Percentiles rank a stretch among this genome's conserved stretches.
phyloP scores from a whole-genome alignment of 1,140 invertebrate species.

The Sinella curviseta region DNA sequence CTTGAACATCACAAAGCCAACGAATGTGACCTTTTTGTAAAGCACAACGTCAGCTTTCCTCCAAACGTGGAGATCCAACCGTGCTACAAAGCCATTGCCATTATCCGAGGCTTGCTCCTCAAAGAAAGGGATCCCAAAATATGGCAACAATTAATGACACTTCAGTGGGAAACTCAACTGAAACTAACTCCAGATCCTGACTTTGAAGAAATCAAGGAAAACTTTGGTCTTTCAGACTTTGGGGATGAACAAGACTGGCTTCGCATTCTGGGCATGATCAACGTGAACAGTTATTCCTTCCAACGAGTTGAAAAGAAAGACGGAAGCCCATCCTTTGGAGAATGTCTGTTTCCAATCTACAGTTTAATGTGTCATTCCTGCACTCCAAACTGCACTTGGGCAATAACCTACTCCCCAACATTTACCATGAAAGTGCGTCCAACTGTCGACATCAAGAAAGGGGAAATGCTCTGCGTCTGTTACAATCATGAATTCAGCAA shows the following conservation, averaged over 20 bases:
- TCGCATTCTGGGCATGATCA: constrained; percentile 34
- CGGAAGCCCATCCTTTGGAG: constrained; percentile 33
- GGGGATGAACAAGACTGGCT: constrained; percentile 33
- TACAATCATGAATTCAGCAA: constrained; percentile 40
- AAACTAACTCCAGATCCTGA: constrained; percentile 12
- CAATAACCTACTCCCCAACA: constrained; percentile 37
- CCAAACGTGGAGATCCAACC: constrained; percentile 34
- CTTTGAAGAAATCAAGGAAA: constrained; percentile 31
- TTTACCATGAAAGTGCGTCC: constrained; percentile 37
- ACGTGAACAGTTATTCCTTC: constrained; percentile 40
- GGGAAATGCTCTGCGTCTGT: constrained; percentile 35
- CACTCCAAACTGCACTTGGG: constrained; percentile 43
- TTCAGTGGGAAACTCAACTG: constrained; percentile 34
- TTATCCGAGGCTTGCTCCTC: constrained; percentile 31
- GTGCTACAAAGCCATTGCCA: constrained; percentile 37
- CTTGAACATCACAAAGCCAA: constrained; percentile 27
- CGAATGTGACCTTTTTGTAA: constrained; percentile 33
- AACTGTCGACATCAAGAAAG: constrained; percentile 32
- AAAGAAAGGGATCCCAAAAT: constrained; percentile 27
- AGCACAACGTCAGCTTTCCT: constrained; percentile 33
- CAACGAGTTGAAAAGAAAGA: constrained; percentile 35
- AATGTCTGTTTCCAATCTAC: constrained; percentile 33
- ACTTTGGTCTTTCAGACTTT: constrained; percentile 36
- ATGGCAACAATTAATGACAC: constrained; percentile 31
- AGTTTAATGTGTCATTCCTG: constrained; percentile 38